These are phyloP conservation scores for Eulemur rufifrons DNA, from an alignment of 2,113 vertebrate species.

Conservation along the genomic window DNA sequence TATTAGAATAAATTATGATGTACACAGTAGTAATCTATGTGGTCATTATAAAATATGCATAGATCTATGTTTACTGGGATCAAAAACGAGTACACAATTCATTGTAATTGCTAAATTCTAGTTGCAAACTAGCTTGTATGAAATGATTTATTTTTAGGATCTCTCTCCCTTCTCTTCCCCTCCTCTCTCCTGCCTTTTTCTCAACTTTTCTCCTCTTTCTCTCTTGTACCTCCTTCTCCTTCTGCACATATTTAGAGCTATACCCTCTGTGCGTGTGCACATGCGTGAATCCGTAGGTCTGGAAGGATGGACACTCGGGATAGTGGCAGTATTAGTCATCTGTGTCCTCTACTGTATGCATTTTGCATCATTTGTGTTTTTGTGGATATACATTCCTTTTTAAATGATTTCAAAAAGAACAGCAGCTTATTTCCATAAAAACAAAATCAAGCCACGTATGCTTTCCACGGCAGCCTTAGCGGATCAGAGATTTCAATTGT, in stretches of 20 bases:
- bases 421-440: background rate
- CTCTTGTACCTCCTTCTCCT: background rate
- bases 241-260: background rate
- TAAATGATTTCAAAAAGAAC: background rate
- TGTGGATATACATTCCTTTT: background rate
- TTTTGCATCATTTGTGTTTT: background rate
- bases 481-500: background rate
- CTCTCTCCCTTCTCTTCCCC: background rate
- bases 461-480: rapidly evolving
- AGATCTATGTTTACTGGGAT: background rate
- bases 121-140: background rate
- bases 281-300: background rate
- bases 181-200: background rate
- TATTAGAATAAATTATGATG: background rate
- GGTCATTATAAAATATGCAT: too few relatives aligned
- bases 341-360: background rate
- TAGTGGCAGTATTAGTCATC: rapidly evolving
- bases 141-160: rapidly evolving
- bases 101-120: background rate
- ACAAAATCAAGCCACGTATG: background rate
- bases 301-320: rapidly evolving
- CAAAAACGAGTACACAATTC: background rate
- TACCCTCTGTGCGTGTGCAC: rapidly evolving
- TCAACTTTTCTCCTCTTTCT: too few relatives aligned
- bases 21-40: rapidly evolving